Percentiles rank a stretch among this genome's conserved stretches.
Conservation (phyloP, 2,113 vertebrate genomes). For the Drymodes brunneopygia region DNA sequence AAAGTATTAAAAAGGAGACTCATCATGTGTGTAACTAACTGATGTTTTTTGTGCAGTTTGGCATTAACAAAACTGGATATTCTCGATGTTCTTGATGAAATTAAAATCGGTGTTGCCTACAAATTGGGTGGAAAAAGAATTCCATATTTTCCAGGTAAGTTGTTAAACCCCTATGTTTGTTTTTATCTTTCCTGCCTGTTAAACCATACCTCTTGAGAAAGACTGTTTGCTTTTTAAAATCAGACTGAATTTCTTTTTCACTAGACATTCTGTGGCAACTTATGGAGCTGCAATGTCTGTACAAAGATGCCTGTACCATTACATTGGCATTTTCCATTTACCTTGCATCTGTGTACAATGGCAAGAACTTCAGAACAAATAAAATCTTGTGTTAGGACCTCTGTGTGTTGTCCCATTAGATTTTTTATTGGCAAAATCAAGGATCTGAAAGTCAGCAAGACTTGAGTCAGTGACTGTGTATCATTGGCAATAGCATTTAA, state of each 20-base stretch:
- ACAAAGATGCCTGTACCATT: background rate
- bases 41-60: conserved; percentile 75
- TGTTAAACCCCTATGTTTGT: background rate
- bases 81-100: conserved; percentile 90
- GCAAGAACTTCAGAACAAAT: background rate
- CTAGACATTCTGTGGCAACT: background rate
- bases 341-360: background rate
- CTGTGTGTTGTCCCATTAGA: background rate
- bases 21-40: background rate
- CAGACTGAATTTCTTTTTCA: background rate
- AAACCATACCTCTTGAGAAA: background rate
- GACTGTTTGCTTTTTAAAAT: background rate
- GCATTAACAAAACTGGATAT: conserved; percentile 98
- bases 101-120: conserved; percentile 93
- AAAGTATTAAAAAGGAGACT: background rate
- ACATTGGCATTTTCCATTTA: background rate
- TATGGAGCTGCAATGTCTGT: background rate
- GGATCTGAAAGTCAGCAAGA: background rate
- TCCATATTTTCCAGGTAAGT: conserved; percentile 92
- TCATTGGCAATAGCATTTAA: background rate
- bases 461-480: background rate
- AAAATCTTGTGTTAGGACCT: background rate
- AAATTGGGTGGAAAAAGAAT: conserved; percentile 93
- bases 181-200: background rate
- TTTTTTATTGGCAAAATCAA: background rate